Conservation (phyloP, 2,797 vertebrate species). For the Ctenopoma multispine region DNA sequence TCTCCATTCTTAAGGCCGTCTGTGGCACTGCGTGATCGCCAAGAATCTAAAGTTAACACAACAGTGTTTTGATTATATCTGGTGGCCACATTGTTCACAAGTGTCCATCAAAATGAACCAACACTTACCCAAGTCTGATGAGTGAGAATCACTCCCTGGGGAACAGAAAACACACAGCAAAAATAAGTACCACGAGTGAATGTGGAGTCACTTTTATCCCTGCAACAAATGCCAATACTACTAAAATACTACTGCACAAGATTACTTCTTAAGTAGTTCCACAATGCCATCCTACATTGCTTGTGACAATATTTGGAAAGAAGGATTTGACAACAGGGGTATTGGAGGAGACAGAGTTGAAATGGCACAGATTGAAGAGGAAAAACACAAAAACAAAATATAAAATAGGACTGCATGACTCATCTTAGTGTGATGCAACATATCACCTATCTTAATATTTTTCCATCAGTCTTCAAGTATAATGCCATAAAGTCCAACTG, state of each 20-base stretch:
- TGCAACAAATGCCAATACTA: neutral
- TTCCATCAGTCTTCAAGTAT: neutral
- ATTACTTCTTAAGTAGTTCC: neutral
- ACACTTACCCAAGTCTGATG: conserved; percentile 92
- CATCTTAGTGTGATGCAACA: too few relatives aligned
- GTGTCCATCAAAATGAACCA: neutral
- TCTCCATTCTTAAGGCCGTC: conserved; percentile 93
- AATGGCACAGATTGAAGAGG: neutral
- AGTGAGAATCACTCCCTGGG: conserved; percentile 92
- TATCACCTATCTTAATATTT: too few relatives aligned
- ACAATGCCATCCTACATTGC: neutral
- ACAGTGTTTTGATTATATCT: neutral
- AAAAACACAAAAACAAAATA: too few relatives aligned
- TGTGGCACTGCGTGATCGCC: conserved; percentile 89
- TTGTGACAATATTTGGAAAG: conserved; percentile 10
- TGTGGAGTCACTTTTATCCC: neutral
- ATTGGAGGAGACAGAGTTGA: neutral
- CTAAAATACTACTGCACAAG: neutral
- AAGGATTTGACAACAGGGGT: neutral
- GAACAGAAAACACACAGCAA: conserved; percentile 48
- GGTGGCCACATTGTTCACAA: conserved; percentile 2
- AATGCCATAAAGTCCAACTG: neutral
- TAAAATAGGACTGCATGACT: too few relatives aligned
- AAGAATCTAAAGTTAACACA: conserved; percentile 84
- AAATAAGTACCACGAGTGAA: conserved; percentile 15